phyloP scores from a whole-genome alignment of 2,113 vertebrate species.

The Apus apus region DNA sequence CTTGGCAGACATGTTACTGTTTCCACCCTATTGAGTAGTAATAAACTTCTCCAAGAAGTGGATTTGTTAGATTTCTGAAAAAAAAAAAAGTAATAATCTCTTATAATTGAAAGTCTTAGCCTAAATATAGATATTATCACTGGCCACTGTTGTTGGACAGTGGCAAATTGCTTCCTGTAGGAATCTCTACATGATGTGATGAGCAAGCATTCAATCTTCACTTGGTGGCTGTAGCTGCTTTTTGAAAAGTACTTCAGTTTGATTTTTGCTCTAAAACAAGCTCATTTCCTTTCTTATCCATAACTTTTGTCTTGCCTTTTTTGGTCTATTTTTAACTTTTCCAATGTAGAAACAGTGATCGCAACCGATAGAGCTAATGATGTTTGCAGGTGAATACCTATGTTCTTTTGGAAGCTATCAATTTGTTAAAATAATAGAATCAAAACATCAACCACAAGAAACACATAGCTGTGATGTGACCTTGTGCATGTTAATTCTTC shows the following conservation, averaged over 20 bases:
- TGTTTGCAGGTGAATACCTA: background rate
- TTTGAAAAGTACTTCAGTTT: background rate
- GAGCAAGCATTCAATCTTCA: background rate
- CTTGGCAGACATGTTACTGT: background rate
- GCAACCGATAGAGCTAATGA: background rate
- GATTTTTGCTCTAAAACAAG: background rate
- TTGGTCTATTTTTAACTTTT: background rate
- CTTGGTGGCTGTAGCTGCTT: background rate
- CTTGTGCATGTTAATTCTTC: background rate
- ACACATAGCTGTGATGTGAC: fast-evolving
- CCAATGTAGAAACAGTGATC: background rate
- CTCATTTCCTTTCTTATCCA: background rate
- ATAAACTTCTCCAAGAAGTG: background rate
- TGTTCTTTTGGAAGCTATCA: background rate
- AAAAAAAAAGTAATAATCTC: background rate
- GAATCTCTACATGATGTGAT: background rate
- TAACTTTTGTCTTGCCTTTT: background rate
- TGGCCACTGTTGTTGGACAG: background rate
- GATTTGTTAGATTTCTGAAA: background rate
- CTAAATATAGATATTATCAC: background rate
- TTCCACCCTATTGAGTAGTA: background rate
- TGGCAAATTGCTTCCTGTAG: slow-evolving; percentile 12
- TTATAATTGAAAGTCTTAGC: background rate
- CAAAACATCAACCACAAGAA: background rate
- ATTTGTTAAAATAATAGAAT: background rate